Percentiles rank a stretch among this genome's conserved stretches.
Evolutionary conservation across 2,797 vertebrate genomes (phyloP).

Genomic region (Thamnophis elegans): DNA sequence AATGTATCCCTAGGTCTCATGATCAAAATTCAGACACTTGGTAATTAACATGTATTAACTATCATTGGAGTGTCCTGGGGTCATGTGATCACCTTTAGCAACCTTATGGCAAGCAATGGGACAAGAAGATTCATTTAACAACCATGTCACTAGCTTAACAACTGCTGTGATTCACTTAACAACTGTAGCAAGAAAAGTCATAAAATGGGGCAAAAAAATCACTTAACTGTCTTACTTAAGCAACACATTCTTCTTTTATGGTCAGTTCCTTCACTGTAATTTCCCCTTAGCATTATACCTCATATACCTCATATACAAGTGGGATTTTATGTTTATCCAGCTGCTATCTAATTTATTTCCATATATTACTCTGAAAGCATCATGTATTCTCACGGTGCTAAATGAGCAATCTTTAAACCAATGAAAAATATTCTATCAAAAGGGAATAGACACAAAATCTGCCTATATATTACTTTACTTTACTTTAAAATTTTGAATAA

Average conservation of each 20-base stretch:
- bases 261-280: background rate
- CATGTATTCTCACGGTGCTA: background rate
- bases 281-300: background rate
- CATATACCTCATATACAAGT: background rate
- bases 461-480: background rate
- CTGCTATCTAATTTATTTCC: background rate
- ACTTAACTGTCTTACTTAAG: background rate
- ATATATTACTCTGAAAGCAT: background rate
- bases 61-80: background rate
- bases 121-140: background rate
- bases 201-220: background rate
- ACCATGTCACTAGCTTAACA: background rate
- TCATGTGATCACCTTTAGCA: background rate
- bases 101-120: background rate
- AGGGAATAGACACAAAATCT: slow-evolving; percentile 17
- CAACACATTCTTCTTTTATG: background rate
- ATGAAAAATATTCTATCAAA: slow-evolving; percentile 2
- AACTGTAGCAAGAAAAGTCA: background rate
- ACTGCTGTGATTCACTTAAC: background rate
- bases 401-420: background rate
- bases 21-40: background rate
- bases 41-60: background rate
- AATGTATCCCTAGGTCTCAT: background rate
- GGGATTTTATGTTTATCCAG: background rate
- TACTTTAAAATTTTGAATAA: background rate